Conservation (phyloP, 2,797 vertebrate genomes). For the Mycteria americana region DNA sequence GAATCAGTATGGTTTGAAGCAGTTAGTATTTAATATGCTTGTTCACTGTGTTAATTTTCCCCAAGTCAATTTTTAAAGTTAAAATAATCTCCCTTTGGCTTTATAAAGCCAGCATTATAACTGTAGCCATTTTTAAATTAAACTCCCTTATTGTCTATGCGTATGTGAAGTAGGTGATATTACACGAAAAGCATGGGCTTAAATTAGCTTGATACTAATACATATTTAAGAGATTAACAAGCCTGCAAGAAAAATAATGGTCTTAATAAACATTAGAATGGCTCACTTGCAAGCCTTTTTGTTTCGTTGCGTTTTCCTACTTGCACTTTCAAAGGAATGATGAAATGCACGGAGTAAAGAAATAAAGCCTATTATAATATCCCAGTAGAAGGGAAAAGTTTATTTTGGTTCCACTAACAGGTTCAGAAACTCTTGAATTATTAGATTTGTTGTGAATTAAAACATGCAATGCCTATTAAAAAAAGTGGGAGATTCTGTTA, state of each 20-base stretch:
- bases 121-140: conserved; percentile 9
- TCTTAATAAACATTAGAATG: conserved; percentile 1
- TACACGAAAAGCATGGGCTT: not conserved
- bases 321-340: not conserved
- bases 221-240: conserved; percentile 29
- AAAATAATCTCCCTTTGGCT: conserved; percentile 13
- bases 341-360: not conserved
- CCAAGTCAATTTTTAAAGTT: conserved; percentile 33
- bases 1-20: not conserved
- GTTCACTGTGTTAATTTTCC: conserved; percentile 4
- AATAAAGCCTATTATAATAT: not conserved
- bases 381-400: conserved; percentile 1
- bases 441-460: conserved; percentile 27
- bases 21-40: not conserved
- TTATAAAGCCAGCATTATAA: not conserved
- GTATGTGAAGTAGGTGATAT: conserved; percentile 1
- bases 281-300: conserved; percentile 9
- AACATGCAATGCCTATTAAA: not conserved
- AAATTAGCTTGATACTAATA: conserved; percentile 7
- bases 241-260: not conserved
- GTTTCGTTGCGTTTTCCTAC: not conserved
- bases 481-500: not conserved
- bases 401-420: not conserved
- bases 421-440: conserved; percentile 2
- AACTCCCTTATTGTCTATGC: not conserved